phyloP scores from a whole-genome alignment of 2,797 vertebrate genomes.

The Acrocephalus scirpaceus region DNA sequence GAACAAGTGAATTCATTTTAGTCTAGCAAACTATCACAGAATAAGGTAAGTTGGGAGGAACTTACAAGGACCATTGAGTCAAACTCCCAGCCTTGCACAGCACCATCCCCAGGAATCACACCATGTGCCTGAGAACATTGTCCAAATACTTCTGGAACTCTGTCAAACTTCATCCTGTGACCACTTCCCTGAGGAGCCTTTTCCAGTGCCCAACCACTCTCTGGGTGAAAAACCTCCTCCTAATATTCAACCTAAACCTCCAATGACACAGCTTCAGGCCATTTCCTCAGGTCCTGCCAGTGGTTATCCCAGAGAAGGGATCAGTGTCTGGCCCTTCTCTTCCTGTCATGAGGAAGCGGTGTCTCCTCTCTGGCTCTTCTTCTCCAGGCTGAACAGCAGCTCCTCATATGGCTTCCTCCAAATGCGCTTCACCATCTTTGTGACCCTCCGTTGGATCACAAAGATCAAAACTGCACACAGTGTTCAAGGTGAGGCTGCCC shows the following conservation, averaged over 20 bases:
- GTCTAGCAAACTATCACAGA: background rate
- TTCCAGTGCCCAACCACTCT: background rate
- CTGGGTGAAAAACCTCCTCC: background rate
- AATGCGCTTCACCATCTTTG: background rate
- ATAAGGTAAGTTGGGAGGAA: accelerated
- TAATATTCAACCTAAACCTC: background rate
- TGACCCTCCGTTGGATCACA: background rate
- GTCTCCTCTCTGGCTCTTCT: background rate
- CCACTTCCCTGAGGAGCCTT: background rate
- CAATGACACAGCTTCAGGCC: background rate
- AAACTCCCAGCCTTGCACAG: background rate
- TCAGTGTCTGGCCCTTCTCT: too few relatives aligned
- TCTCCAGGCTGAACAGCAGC: background rate
- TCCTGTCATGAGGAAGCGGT: background rate
- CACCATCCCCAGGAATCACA: background rate
- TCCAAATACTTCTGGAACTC: background rate
- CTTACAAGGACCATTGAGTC: background rate
- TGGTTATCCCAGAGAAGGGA: background rate
- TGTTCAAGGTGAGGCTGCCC: accelerated
- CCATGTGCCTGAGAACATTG: background rate
- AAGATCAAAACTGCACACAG: too few relatives aligned
- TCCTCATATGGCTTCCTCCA: background rate
- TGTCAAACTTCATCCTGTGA: background rate
- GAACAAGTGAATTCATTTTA: background rate
- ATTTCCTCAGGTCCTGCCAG: too few relatives aligned